These are phyloP conservation scores for Peromyscus nudipes DNA, from an alignment of 2,797 vertebrate species.

Conservation along the genomic window DNA sequence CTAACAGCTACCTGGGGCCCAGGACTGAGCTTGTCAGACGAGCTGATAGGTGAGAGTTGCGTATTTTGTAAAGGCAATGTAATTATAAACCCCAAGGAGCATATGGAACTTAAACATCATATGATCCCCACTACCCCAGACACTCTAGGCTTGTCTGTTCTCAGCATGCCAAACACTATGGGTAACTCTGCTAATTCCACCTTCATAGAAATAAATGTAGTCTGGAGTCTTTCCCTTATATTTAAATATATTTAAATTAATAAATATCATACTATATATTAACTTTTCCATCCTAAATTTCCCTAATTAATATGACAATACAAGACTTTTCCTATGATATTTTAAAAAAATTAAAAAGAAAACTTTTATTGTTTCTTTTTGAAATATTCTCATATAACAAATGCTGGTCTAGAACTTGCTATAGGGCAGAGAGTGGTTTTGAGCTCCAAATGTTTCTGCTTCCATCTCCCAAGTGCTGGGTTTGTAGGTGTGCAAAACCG, in stretches of 20 bases:
- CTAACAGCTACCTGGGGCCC: background rate
- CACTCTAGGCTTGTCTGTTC: background rate
- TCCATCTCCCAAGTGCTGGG: background rate
- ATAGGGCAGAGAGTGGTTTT: background rate
- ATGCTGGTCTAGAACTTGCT: background rate
- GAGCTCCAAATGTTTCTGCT: background rate
- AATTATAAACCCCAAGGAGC: background rate
- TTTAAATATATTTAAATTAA: background rate
- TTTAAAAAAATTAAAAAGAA: background rate
- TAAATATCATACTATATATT: background rate
- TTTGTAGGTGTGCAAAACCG: background rate
- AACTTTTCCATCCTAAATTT: background rate
- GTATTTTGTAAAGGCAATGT: background rate
- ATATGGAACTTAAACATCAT: background rate
- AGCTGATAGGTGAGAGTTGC: conserved; percentile 55
- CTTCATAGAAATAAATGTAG: background rate
- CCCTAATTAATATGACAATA: background rate
- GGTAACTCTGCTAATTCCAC: background rate
- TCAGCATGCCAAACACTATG: background rate
- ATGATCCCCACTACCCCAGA: background rate
- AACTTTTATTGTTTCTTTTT: background rate
- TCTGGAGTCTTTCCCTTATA: background rate
- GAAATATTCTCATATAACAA: background rate
- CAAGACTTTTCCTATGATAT: background rate
- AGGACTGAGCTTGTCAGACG: background rate